Conservation (phyloP, 2,113 vertebrate species). For the Salvelinus namaycush region DNA sequence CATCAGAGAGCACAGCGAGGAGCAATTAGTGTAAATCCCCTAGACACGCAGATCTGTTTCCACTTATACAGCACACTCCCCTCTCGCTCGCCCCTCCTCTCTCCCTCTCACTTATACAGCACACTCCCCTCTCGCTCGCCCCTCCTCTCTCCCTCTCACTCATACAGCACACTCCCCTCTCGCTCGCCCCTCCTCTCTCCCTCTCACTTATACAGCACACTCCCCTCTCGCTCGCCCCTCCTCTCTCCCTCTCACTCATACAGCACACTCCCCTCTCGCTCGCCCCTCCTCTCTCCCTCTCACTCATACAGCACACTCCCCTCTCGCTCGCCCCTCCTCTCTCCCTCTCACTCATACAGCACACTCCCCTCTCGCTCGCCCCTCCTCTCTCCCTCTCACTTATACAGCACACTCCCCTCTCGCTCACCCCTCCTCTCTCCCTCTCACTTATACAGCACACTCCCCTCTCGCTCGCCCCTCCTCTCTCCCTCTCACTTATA, state of each 20-base stretch:
- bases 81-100: not conserved
- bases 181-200: not conserved
- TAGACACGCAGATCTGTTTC: slow-evolving; percentile 55
- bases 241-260: not conserved
- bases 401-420: not conserved
- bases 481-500: not conserved
- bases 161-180: not conserved
- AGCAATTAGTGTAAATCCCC: slow-evolving; percentile 45
- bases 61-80: slow-evolving; percentile 43
- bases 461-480: not conserved
- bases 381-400: not conserved
- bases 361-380: not conserved
- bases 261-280: not conserved
- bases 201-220: not conserved
- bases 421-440: not conserved
- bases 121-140: not conserved
- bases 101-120: not conserved
- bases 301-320: too few species aligned
- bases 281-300: too few species aligned
- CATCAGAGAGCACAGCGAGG: slow-evolving; percentile 36
- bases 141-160: not conserved
- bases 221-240: not conserved
- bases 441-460: too few species aligned
- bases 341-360: not conserved
- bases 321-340: not conserved